Conservation (phyloP, 2,888 invertebrate species). For the Ceratothoa steindachneri region DNA sequence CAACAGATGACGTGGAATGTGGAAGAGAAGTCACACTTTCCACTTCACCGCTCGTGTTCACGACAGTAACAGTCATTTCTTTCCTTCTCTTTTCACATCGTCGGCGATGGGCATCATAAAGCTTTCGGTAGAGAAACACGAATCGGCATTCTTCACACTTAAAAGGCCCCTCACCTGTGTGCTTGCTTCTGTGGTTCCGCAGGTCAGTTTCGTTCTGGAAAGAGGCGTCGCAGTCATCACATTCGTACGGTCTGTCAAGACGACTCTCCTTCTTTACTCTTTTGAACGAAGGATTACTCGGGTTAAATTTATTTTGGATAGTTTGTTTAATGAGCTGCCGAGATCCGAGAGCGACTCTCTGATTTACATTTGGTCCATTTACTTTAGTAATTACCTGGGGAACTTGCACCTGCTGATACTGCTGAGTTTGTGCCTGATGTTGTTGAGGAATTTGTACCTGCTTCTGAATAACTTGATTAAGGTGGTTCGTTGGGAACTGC, state of each 20-base stretch:
- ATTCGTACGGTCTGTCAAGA: slow-evolving; percentile 35
- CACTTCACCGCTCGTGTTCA: neutral
- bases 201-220: slow-evolving; percentile 33
- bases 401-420: neutral
- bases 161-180: slow-evolving; percentile 43
- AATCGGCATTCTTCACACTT: slow-evolving; percentile 43
- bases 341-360: neutral
- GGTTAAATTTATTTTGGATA: slow-evolving; percentile 27
- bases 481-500: slow-evolving; percentile 30
- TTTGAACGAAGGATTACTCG: slow-evolving; percentile 38
- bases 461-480: neutral
- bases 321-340: neutral
- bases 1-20: neutral
- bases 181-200: slow-evolving; percentile 37
- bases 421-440: neutral
- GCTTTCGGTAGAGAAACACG: slow-evolving; percentile 40
- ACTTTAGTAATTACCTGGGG: neutral
- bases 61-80: neutral
- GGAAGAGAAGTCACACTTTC: neutral
- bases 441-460: neutral
- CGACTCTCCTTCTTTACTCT: slow-evolving; percentile 33
- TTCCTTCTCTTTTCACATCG: slow-evolving; percentile 39
- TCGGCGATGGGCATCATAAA: slow-evolving; percentile 42
- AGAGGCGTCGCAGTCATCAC: slow-evolving; percentile 41
- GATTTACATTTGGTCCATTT: neutral